A percentile compares a stretch with the other conserved stretches of the same genome.
Evolutionary conservation across 2,888 invertebrate genomes (phyloP).

Genomic region (Caenorhabditis panamensis): DNA sequence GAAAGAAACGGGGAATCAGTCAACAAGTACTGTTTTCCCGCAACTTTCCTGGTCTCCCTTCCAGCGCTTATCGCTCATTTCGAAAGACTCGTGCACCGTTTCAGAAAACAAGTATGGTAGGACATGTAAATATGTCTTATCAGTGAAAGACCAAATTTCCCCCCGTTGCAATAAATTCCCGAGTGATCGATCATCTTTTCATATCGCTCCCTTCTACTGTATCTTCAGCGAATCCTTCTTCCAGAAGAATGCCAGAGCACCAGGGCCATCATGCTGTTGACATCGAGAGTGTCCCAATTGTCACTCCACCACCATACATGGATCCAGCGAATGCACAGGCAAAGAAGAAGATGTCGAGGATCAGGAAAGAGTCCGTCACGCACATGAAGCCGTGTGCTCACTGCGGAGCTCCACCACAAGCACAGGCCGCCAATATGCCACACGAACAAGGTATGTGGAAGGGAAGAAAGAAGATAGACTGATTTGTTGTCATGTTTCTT

Average conservation of each 20-base stretch:
- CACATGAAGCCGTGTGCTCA: constrained; percentile 54
- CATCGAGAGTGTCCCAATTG: constrained; percentile 55
- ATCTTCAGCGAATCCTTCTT: neutral
- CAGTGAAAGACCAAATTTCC: constrained; percentile 2
- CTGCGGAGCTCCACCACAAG: constrained; percentile 59
- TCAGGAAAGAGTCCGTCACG: constrained; percentile 53
- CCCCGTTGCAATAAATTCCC: constrained; percentile 1
- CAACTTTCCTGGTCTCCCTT: neutral
- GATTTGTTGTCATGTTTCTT: no score
- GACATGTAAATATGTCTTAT: constrained; percentile 3
- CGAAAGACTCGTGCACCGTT: constrained; percentile 12
- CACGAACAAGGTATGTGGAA: constrained; percentile 61
- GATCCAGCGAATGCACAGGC: constrained; percentile 65
- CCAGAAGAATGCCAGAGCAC: constrained; percentile 46
- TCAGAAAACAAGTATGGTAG: constrained; percentile 11
- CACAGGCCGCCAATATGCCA: constrained; percentile 46
- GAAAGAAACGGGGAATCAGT: constrained; percentile 15
- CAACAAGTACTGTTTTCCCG: neutral
- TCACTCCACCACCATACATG: constrained; percentile 69
- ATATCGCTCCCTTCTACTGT: neutral
- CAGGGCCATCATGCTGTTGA: constrained; percentile 19
- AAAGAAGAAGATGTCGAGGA: constrained; percentile 65
- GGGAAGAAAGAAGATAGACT: no score
- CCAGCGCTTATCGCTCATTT: constrained; percentile 7
- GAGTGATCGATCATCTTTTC: neutral